Conservation (phyloP, 2,888 invertebrate species). For the Leuctra nigra region DNA sequence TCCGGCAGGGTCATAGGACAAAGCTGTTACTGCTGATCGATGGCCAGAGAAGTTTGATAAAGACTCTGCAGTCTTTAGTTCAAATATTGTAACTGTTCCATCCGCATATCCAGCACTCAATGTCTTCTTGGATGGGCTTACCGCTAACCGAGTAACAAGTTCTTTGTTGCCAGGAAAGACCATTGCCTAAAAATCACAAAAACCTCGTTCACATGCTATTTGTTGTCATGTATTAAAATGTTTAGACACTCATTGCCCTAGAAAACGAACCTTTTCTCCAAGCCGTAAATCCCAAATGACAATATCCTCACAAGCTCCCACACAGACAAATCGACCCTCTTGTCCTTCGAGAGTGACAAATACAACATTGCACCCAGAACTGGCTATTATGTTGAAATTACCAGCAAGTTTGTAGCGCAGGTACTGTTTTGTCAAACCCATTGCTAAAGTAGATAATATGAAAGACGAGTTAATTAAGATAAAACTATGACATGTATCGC, state of each 20-base stretch:
- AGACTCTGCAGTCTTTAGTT: slow-evolving; percentile 64
- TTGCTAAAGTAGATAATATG: no score
- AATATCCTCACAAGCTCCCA: slow-evolving; percentile 91
- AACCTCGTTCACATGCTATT: background rate
- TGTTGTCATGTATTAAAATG: background rate
- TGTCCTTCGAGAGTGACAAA: slow-evolving; percentile 71
- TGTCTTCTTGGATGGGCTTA: slow-evolving; percentile 67
- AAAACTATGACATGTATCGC: no score
- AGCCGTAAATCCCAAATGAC: slow-evolving; percentile 90
- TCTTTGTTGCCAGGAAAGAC: slow-evolving; percentile 74
- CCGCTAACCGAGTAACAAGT: slow-evolving; percentile 67
- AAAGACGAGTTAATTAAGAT: no score
- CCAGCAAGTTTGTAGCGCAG: slow-evolving; percentile 77
- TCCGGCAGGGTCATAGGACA: slow-evolving; percentile 78
- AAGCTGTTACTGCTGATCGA: slow-evolving; percentile 70
- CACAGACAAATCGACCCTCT: slow-evolving; percentile 78
- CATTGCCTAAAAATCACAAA: slow-evolving; percentile 50
- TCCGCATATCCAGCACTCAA: slow-evolving; percentile 90
- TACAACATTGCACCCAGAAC: slow-evolving; percentile 67
- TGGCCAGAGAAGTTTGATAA: slow-evolving; percentile 77
- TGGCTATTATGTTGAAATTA: slow-evolving; percentile 82
- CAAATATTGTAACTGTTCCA: slow-evolving; percentile 79
- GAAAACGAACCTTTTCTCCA: slow-evolving; percentile 59
- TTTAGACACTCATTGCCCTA: background rate
- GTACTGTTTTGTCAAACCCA: slow-evolving; percentile 93